A percentile compares a stretch with the other conserved stretches of the same genome.
These are phyloP conservation scores for Merodon equestris DNA, from an alignment of 2,888 invertebrate genomes.

Conservation along the genomic window DNA sequence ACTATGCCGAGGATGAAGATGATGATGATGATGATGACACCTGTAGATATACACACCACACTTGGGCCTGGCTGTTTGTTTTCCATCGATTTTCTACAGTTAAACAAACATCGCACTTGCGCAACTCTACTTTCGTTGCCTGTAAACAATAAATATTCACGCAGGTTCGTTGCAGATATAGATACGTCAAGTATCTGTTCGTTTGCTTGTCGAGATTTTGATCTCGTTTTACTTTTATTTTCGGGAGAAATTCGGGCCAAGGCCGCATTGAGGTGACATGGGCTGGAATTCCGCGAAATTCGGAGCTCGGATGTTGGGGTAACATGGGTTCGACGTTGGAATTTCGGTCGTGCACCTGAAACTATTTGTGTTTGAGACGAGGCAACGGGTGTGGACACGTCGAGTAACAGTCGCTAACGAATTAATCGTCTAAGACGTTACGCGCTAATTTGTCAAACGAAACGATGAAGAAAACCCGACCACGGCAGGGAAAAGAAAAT, in stretches of 20 bases:
- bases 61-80: conserved; percentile 36
- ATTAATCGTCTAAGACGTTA: conserved; percentile 4
- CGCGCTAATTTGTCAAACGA: conserved; percentile 15
- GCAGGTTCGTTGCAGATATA: not conserved
- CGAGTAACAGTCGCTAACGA: not conserved
- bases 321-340: conserved; percentile 55
- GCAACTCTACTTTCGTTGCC: conserved; percentile 31
- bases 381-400: conserved; percentile 13
- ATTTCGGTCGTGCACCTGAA: conserved; percentile 28
- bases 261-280: conserved; percentile 32
- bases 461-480: not conserved
- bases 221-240: conserved; percentile 66
- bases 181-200: not conserved
- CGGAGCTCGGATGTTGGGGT: conserved; percentile 15
- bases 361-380: not conserved
- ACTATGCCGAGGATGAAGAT: conserved; percentile 11
- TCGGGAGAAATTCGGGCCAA: conserved; percentile 60
- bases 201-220: conserved; percentile 46
- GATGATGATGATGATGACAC: conserved; percentile 57
- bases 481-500: not conserved
- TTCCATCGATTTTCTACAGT: conserved; percentile 30
- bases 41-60: conserved; percentile 55
- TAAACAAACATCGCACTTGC: conserved; percentile 41
- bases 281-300: conserved; percentile 19
- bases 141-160: conserved; percentile 9